phyloP scores from a whole-genome alignment of 2,113 vertebrate genomes.

The Ctenomys sociabilis region DNA sequence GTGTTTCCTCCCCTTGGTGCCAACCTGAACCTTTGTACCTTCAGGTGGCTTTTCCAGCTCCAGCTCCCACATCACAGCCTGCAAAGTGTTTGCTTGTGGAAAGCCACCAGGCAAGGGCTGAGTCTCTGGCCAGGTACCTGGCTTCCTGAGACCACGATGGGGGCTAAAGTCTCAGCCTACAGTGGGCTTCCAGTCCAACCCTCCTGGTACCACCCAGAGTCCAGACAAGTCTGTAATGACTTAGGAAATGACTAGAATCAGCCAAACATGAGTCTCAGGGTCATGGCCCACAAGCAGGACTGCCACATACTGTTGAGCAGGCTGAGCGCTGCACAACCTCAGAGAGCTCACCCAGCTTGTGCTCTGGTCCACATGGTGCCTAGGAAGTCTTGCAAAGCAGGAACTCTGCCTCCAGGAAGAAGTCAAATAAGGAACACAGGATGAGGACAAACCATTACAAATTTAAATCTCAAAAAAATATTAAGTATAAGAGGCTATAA shows the following conservation, averaged over 20 bases:
- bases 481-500: neutral
- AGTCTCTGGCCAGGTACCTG: neutral
- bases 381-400: neutral
- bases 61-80: neutral
- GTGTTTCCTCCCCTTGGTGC: conserved; percentile 5
- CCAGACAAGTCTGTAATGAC: neutral
- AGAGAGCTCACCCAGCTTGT: neutral
- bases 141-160: neutral
- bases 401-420: neutral
- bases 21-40: conserved; percentile 35
- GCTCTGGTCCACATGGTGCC: rapidly evolving
- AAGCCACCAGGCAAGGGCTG: neutral
- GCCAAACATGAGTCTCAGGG: neutral
- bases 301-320: neutral
- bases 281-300: neutral
- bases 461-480: neutral
- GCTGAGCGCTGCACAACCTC: neutral
- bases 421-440: neutral
- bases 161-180: neutral
- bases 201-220: neutral
- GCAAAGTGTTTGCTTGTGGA: neutral
- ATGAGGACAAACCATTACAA: neutral
- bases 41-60: neutral
- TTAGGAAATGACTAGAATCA: neutral
- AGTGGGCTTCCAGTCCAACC: neutral